phyloP scores from a whole-genome alignment of 2,113 vertebrate species.

The Cranoglanis bouderius region DNA sequence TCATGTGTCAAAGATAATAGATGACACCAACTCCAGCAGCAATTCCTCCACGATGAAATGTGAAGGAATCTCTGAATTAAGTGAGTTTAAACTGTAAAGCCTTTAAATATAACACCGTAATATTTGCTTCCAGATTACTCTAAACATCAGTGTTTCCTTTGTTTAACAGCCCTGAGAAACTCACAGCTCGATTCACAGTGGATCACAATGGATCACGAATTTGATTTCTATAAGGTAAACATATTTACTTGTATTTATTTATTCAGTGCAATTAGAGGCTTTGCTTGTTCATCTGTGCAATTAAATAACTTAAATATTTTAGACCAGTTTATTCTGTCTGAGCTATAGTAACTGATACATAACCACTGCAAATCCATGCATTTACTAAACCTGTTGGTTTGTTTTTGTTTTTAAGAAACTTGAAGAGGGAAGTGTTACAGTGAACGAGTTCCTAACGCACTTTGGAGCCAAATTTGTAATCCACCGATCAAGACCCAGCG shows the following conservation, averaged over 20 bases:
- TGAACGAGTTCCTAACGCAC: conserved; percentile 85
- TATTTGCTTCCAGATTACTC: neutral
- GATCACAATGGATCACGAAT: conserved; percentile 70
- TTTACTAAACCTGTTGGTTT: neutral
- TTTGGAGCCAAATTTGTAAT: conserved; percentile 85
- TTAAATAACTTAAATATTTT: neutral
- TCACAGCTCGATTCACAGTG: conserved; percentile 82
- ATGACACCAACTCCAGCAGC: conserved; percentile 69
- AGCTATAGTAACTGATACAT: neutral
- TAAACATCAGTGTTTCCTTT: neutral
- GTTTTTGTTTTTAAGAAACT: conserved; percentile 79
- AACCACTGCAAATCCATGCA: neutral
- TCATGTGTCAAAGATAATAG: conserved; percentile 64
- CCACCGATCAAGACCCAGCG: conserved; percentile 86
- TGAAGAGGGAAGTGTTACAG: conserved; percentile 81
- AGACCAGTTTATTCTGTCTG: neutral
- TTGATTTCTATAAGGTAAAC: conserved; percentile 79
- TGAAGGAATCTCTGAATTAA: conserved; percentile 79
- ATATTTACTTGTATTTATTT: neutral
- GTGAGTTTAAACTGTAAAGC: conserved; percentile 58
- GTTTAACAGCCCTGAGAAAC: conserved; percentile 75
- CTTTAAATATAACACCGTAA: neutral
- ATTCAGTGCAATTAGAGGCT: neutral
- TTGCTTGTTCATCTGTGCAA: neutral
- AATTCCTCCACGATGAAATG: conserved; percentile 76